Evolutionary conservation across 2,113 vertebrate genomes (phyloP).

Genomic region (Oreotrochilus melanogaster): DNA sequence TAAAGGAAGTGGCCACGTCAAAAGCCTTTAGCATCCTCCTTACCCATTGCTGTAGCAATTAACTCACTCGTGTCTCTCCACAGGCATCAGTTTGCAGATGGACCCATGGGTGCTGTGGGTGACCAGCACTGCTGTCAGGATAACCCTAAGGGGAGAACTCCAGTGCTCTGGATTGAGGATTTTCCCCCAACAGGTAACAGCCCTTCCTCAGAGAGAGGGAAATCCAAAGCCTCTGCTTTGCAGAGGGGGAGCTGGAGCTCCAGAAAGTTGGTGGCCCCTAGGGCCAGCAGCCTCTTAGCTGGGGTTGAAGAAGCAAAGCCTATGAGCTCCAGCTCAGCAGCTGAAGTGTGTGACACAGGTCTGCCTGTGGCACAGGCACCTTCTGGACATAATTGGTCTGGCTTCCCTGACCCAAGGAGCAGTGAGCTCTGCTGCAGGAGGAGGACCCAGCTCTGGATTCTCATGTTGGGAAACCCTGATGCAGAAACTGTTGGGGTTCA

Average conservation of each 20-base stretch:
- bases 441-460: not conserved
- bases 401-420: not conserved
- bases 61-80: not conserved
- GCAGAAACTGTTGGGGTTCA: not conserved
- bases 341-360: not conserved
- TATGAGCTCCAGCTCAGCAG: accelerated
- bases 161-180: not conserved
- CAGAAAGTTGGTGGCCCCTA: not conserved
- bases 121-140: not conserved
- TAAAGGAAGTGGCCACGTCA: not conserved
- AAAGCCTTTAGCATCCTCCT: not conserved
- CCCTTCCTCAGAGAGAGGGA: not conserved
- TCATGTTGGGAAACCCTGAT: not conserved
- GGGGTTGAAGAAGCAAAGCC: not conserved
- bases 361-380: not conserved
- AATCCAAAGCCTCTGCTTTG: not conserved
- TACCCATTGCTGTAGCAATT: not conserved
- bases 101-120: accelerated
- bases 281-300: not conserved
- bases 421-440: not conserved
- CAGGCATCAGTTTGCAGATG: not conserved
- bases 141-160: not conserved
- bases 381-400: not conserved
- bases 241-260: not conserved
- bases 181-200: not conserved